phyloP scores from a whole-genome alignment of 2,113 vertebrate species.

The Mionectes macconnelli region DNA sequence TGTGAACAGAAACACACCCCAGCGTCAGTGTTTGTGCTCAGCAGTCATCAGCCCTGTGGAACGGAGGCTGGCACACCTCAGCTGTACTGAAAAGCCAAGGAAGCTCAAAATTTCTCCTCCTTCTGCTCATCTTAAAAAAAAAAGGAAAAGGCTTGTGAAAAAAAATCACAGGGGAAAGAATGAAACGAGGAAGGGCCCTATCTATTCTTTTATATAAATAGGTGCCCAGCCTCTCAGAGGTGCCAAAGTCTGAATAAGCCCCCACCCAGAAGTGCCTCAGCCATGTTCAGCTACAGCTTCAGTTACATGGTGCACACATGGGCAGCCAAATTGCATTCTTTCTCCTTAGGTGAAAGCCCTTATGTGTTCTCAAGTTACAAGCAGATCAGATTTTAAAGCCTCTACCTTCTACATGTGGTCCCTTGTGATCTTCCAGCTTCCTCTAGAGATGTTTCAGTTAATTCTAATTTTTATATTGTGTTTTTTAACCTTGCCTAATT shows the following conservation, averaged over 20 bases:
- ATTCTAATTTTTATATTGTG: not conserved
- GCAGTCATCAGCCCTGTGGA: not conserved
- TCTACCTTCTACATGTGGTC: not conserved
- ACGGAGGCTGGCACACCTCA: not conserved
- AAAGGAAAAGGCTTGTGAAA: not conserved
- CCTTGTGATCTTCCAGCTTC: not conserved
- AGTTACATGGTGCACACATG: not conserved
- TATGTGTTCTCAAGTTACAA: not conserved
- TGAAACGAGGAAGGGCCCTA: not conserved
- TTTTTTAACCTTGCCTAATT: not conserved
- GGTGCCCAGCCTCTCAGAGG: not conserved
- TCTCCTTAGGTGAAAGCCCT: not conserved
- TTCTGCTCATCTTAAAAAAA: not conserved
- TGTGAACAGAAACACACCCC: slow-evolving; percentile 45
- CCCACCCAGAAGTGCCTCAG: not conserved
- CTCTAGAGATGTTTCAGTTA: not conserved
- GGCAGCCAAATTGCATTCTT: not conserved
- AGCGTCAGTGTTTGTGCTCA: rapidly evolving
- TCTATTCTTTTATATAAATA: not conserved
- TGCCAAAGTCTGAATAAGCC: not conserved
- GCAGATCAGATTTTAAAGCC: slow-evolving; percentile 6
- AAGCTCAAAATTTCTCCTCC: not conserved
- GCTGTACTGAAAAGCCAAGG: not conserved
- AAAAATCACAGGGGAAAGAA: not conserved
- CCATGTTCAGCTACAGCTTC: not conserved